These are phyloP conservation scores for Drosophila anomalata DNA, from an alignment of 2,888 invertebrate species.

Conservation along the genomic window DNA sequence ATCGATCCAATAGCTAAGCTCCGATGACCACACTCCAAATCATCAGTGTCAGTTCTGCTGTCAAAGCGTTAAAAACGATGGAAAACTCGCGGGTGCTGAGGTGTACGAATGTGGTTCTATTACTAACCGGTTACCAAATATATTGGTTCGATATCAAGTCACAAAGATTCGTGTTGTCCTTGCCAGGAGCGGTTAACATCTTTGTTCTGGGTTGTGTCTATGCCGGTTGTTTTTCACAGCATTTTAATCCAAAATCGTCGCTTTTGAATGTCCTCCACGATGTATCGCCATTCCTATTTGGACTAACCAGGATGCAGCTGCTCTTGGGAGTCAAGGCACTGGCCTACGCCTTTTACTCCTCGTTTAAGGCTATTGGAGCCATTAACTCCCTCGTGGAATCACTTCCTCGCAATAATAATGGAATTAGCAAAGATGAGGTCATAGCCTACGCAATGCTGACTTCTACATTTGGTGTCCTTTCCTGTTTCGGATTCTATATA, in stretches of 20 bases:
- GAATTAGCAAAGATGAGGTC: constrained; percentile 35
- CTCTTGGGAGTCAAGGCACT: constrained; percentile 71
- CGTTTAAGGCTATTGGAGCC: constrained; percentile 52
- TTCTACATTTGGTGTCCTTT: constrained; percentile 60
- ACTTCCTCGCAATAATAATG: constrained; percentile 2
- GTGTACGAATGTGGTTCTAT: constrained; percentile 51
- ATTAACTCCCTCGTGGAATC: constrained; percentile 54
- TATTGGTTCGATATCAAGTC: constrained; percentile 55
- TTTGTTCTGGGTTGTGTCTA: constrained; percentile 51
- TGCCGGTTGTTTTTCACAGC: constrained; percentile 72
- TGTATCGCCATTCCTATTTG: constrained; percentile 72
- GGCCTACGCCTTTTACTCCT: constrained; percentile 63
- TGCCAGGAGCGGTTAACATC: constrained; percentile 42
- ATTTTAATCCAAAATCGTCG: constrained; percentile 66
- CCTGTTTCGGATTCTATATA: constrained; percentile 70
- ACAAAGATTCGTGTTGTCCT: constrained; percentile 50
- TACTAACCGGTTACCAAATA: constrained; percentile 59
- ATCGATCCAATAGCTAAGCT: constrained; percentile 12
- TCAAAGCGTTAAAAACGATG: constrained; percentile 50
- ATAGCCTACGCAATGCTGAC: constrained; percentile 62
- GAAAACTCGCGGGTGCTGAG: constrained; percentile 53
- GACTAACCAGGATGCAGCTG: constrained; percentile 69
- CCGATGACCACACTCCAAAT: background rate
- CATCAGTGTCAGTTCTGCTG: constrained; percentile 15
- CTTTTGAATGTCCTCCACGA: constrained; percentile 64